Percentiles rank a stretch among this genome's conserved stretches.
Evolutionary conservation across 2,888 invertebrate genomes (phyloP).

Genomic region (Aphidius colemani): DNA sequence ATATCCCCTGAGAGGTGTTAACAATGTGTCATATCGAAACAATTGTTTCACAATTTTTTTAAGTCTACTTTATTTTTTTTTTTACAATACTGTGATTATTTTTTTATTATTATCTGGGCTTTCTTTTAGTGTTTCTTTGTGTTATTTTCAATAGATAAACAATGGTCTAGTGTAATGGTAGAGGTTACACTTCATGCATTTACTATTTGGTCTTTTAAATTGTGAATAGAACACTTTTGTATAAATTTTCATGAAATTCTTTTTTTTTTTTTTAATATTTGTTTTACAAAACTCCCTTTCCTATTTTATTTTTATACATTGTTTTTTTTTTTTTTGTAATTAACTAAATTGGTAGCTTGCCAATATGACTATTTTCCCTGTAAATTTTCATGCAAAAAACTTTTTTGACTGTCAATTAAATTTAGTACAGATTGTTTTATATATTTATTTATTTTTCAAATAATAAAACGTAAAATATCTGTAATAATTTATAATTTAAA

Average conservation of each 20-base stretch:
- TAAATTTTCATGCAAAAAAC: no score
- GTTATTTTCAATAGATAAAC: conserved; percentile 13
- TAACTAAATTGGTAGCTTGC: no score
- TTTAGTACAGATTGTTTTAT: no score
- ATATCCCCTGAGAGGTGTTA: conserved; percentile 16
- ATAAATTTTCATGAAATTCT: not conserved
- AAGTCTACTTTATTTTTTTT: no score
- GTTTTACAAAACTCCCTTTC: no score
- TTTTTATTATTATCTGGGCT: conserved; percentile 8
- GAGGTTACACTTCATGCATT: not conserved
- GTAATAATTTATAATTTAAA: no score
- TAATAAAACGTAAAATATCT: no score
- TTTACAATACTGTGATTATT: not conserved
- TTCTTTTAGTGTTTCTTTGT: conserved; percentile 11
- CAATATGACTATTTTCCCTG: no score
- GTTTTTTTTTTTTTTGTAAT: not conserved
- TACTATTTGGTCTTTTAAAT: conserved; percentile 12
- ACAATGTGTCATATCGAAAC: conserved; percentile 24
- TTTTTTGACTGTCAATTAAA: no score
- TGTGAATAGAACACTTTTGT: not conserved
- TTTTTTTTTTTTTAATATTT: not conserved
- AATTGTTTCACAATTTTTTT: conserved; percentile 13
- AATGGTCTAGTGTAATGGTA: not conserved
- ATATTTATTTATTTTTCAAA: no score
- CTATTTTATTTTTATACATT: not conserved